Conservation (phyloP, 2,113 vertebrate genomes). For the Pao palembangensis region DNA sequence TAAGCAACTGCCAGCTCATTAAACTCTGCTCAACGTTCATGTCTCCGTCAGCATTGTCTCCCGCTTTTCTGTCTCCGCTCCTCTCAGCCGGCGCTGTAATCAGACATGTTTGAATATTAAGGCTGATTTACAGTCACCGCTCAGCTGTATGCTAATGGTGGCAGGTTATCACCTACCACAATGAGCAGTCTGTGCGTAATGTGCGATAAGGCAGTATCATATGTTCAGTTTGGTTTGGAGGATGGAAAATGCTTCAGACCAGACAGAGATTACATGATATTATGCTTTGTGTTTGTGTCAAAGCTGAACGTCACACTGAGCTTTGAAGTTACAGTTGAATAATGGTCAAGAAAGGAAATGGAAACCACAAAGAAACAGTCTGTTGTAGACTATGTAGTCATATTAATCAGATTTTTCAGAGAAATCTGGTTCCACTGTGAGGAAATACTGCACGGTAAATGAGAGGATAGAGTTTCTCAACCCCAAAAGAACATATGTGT, state of each 20-base stretch:
- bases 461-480: no score
- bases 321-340: constrained; percentile 16
- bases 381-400: background rate
- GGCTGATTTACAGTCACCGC: constrained; percentile 7
- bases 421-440: background rate
- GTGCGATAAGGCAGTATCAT: constrained; percentile 42
- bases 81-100: constrained; percentile 21
- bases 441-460: no score
- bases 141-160: constrained; percentile 63
- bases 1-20: constrained; percentile 47
- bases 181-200: constrained; percentile 29
- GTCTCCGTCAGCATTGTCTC: background rate
- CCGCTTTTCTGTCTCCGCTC: constrained; percentile 17
- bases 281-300: constrained; percentile 17
- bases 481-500: no score
- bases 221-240: constrained; percentile 32
- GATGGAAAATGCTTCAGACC: constrained; percentile 29
- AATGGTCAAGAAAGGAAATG: background rate
- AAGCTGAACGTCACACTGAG: background rate
- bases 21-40: constrained; percentile 22
- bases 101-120: constrained; percentile 38
- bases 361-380: constrained; percentile 3
- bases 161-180: constrained; percentile 18
- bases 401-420: background rate
- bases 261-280: constrained; percentile 7